Base-by-base conservation (phyloP, 2,888 invertebrate species). In the Troglohyphantes excavatus region DNA sequence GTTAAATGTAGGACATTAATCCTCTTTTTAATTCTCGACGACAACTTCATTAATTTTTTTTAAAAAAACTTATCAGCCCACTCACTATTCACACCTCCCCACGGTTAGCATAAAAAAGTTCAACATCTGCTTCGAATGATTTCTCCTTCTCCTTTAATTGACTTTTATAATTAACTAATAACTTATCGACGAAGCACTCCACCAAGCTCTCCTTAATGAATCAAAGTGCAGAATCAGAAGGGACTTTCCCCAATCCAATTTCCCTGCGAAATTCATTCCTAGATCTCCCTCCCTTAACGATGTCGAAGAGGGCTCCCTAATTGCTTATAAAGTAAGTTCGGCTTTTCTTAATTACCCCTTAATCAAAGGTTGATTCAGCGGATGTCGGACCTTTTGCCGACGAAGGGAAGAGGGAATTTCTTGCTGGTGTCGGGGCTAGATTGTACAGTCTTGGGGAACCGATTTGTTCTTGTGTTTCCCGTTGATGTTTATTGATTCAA, bases 341-440 rank as follows among this genome's bases (percentile, higher is more conserved):
- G 33, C 83, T 72, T 83, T 83, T 83, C 83, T 83, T 83, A 83
- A 83, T 83, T 83, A 83, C 72, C 83, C 61, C 73, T 83, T 83
- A 83, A 83, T 83, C 83, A 83, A 83, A 73, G 43, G 43, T 81
- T 67, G 79, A 81, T 46, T 81, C 43, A 65, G 39, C 21, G 78
- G 19, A 70, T 39, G 46, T 53, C 53, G 29, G 21, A 53, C 21
- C 27, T 19, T 27, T n/a, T 29, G 29, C 27, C 19, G 3, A 46
- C 33, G n/a, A n/a, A n/a, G n/a, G 39, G 39, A 13, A 39, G 13
- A 39, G 9, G 39, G 7, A 39, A 39, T 39, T 39, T 39, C 39
- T 7, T n/a, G n/a, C n/a, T 39, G 13, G 39, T 13, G 13, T 39
- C 13, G 39, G n/a, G n/a, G 39, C 39, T 7, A 39, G 39, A 39